Evolutionary conservation across 2,797 vertebrate genomes (phyloP), one percentile per base, ranked within the genome.

Genomic region (Oryzias sinensis): DNA sequence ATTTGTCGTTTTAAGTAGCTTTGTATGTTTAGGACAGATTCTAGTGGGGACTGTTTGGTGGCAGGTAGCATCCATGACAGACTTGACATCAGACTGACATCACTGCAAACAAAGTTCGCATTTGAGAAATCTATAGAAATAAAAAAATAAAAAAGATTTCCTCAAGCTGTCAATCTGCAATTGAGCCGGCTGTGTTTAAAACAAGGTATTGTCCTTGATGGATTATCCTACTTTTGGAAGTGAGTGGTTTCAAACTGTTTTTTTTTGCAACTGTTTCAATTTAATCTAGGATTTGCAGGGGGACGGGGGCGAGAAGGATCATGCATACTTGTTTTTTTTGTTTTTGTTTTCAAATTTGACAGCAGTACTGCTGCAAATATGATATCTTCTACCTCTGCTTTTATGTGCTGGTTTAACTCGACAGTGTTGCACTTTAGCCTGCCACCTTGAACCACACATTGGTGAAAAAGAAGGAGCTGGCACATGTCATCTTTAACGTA

Each of bases 301-400:
- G 33, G 33, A 37, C 33, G 9, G 33, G 33, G 33, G 33, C 33
- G 33, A 4, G 33, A 37, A 13, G 33, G 33, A 37, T 37, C 33
- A 37, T 11, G 9, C 9, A 37, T 37, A 37, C 33, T 37, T 37
- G 33, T 11, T 37, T 11, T 37, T 37, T 37, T 6, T 37, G n/a
- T n/a, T n/a, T n/a, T n/a, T n/a, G n/a, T 37, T 37, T 37, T 37
- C 0, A 11, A 37, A 37, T 37, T 37, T 37, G 33, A 9, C 33
- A 37, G 33, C 33, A 37, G 33, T 3, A 9, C 33, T 55, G 59
- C 43, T 46, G n/a, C 46, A 14, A n/a, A 20, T 22, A 27, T 56
- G 13, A 53, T 47, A 43, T 59, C 49, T 49, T 69, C 41, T 55
- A 65, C 53, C 24, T 70, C 33, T 53, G 42, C 56, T 59, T 44